Evolutionary conservation across 2,113 vertebrate genomes (phyloP).

Genomic region (Cricetomys ansorgei): DNA sequence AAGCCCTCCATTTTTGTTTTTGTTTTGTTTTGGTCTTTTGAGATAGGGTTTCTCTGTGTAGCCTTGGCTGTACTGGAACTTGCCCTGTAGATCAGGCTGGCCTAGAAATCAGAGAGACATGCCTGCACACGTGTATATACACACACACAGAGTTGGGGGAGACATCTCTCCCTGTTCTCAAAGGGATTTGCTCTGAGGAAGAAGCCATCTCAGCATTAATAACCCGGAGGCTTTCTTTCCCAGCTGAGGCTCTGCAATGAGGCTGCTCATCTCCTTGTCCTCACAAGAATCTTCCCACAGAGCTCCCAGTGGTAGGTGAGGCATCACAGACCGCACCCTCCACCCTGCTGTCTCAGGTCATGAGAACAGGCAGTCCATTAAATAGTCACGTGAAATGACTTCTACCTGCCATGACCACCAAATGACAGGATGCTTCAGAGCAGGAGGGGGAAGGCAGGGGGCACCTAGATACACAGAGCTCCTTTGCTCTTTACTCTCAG

Average conservation of each 20-base stretch:
- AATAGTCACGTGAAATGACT: background rate
- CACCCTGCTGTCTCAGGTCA: background rate
- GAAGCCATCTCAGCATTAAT: background rate
- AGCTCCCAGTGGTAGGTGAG: background rate
- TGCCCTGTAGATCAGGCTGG: background rate
- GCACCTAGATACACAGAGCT: background rate
- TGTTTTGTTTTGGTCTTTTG: background rate
- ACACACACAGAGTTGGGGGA: background rate
- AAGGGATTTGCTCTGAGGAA: background rate
- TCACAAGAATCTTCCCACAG: background rate
- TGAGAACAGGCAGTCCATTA: background rate
- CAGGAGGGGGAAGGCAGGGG: background rate
- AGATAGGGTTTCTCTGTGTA: background rate
- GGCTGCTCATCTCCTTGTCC: too few species aligned
- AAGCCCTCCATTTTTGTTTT: too few species aligned
- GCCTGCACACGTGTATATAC: background rate
- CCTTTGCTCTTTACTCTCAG: background rate
- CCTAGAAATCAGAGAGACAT: background rate
- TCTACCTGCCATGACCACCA: background rate
- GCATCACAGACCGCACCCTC: background rate
- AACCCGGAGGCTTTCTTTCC: background rate
- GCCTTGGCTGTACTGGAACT: background rate
- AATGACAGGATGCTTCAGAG: background rate
- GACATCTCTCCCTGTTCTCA: background rate
- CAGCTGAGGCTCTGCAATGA: background rate